A percentile compares a stretch with the other conserved stretches of the same genome.
These are phyloP conservation scores for Peromyscus attwateri DNA, from an alignment of 2,797 vertebrate species.

Conservation along the genomic window DNA sequence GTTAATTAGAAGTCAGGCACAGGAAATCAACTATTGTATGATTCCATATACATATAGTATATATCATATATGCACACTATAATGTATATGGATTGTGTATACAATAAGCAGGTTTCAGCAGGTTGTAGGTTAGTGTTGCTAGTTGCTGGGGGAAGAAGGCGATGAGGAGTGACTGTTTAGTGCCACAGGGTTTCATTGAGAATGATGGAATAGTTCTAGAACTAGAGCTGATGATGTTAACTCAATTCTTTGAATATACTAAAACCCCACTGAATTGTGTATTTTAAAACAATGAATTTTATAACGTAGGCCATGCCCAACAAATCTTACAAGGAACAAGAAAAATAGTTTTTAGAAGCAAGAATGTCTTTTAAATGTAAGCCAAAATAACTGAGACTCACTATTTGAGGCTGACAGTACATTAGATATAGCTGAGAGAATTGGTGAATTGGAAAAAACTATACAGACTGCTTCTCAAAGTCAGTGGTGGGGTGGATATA, in stretches of 20 bases:
- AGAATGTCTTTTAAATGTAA: conserved; percentile 21
- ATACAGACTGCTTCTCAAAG: neutral
- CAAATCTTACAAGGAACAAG: neutral
- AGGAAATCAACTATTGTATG: neutral
- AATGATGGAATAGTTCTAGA: neutral
- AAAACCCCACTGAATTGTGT: neutral
- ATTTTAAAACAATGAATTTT: conserved; percentile 4
- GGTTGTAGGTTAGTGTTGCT: neutral
- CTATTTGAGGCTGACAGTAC: neutral
- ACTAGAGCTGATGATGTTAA: neutral
- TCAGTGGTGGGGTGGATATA: neutral
- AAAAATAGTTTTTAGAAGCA: neutral
- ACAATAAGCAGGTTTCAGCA: neutral
- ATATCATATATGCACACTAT: neutral
- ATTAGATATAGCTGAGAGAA: neutral
- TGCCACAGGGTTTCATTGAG: neutral
- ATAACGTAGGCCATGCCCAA: neutral
- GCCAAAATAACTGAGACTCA: neutral
- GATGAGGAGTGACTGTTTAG: neutral
- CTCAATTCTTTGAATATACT: neutral
- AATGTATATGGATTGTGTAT: neutral
- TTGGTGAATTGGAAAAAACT: neutral
- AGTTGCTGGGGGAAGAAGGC: neutral
- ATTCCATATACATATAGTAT: neutral
- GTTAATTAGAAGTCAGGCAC: neutral